Conservation (phyloP, 2,113 vertebrate genomes). For the Diadophis punctatus region DNA sequence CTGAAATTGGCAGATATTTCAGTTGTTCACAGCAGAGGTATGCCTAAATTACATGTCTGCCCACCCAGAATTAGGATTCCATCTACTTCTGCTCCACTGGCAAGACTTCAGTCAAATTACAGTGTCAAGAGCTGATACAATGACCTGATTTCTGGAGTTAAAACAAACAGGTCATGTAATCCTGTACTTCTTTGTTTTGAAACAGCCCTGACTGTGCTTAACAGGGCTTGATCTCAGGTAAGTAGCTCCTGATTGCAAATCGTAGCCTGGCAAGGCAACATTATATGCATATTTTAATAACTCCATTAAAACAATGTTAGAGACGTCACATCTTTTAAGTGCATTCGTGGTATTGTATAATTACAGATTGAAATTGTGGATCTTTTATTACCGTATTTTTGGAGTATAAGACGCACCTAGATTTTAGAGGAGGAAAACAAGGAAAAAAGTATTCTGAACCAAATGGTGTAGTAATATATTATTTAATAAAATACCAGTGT, state of each 20-base stretch:
- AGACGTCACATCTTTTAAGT: not conserved
- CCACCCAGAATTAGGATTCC: not conserved
- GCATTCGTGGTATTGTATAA: not conserved
- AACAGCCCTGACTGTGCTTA: not conserved
- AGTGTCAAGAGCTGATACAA: slow-evolving; percentile 18
- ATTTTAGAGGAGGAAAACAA: no score
- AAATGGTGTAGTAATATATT: no score
- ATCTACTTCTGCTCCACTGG: not conserved
- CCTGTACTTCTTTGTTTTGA: not conserved
- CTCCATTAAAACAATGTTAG: not conserved
- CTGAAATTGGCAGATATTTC: not conserved
- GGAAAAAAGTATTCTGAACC: no score
- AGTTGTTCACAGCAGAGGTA: not conserved
- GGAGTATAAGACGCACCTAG: no score
- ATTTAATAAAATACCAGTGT: no score
- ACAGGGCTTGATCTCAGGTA: not conserved
- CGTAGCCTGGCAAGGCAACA: not conserved
- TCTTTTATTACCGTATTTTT: no score
- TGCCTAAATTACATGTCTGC: not conserved
- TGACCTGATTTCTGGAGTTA: not conserved
- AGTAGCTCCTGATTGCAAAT: not conserved
- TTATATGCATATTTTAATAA: not conserved
- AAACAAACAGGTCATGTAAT: not conserved
- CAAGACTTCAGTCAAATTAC: not conserved
- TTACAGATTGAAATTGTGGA: not conserved